Percentiles rank a stretch among this genome's conserved stretches.
phyloP scores from a whole-genome alignment of 1,140 invertebrate genomes.

The Drosophila lowei region DNA sequence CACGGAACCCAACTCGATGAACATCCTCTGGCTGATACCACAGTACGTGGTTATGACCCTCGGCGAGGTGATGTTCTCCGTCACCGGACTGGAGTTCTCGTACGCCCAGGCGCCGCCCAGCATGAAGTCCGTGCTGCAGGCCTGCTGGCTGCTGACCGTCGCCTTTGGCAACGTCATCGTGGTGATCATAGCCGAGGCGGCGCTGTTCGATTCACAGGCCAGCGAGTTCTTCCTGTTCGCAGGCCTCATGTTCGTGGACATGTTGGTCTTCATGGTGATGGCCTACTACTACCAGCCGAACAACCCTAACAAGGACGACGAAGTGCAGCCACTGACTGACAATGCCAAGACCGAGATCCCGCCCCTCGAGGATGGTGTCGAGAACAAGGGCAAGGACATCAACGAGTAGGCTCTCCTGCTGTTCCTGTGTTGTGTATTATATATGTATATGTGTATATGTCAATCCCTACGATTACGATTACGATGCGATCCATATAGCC shows the following conservation, averaged over 20 bases:
- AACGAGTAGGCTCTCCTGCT: slow-evolving; percentile 18
- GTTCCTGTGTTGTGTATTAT: slow-evolving; percentile 59
- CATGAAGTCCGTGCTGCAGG: slow-evolving; percentile 96
- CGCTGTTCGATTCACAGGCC: slow-evolving; percentile 83
- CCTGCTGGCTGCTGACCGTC: slow-evolving; percentile 94
- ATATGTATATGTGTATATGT: slow-evolving; percentile 34
- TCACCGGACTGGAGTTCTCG: slow-evolving; percentile 96
- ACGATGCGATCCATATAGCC: background rate
- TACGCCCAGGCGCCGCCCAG: slow-evolving; percentile 94
- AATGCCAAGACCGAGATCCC: slow-evolving; percentile 29
- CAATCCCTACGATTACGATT: slow-evolving; percentile 12
- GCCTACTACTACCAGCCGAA: slow-evolving; percentile 87
- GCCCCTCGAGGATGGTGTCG: slow-evolving; percentile 46
- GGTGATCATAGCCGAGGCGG: slow-evolving; percentile 87
- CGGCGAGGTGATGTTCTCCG: slow-evolving; percentile 94
- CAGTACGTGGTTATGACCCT: slow-evolving; percentile 94
- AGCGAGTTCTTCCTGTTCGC: slow-evolving; percentile 95
- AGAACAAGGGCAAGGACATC: slow-evolving; percentile 63
- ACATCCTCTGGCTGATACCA: slow-evolving; percentile 93
- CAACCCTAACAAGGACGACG: slow-evolving; percentile 49
- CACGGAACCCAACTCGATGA: slow-evolving; percentile 88
- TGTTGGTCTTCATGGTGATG: slow-evolving; percentile 91
- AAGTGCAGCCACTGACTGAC: slow-evolving; percentile 52
- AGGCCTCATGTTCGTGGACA: slow-evolving; percentile 91
- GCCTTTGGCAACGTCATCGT: slow-evolving; percentile 93